Percentiles rank a stretch among this genome's conserved stretches.
Conservation (phyloP, 2,797 vertebrate genomes). For the Amblyraja radiata region DNA sequence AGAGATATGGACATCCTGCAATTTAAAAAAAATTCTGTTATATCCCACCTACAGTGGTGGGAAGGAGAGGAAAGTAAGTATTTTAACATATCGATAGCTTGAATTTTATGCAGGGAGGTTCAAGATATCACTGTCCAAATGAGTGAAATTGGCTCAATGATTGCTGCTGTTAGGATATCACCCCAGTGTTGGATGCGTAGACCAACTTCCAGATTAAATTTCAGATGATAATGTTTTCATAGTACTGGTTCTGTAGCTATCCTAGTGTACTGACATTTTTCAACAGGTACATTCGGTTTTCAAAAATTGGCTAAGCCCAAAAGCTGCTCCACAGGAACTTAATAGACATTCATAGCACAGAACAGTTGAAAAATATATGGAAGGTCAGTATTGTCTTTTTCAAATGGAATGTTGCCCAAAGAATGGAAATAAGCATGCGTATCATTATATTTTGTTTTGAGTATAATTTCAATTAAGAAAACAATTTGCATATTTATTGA, state of each 20-base stretch:
- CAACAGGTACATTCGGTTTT: slow-evolving; percentile 28
- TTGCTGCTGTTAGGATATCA: neutral
- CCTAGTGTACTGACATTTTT: slow-evolving; percentile 12
- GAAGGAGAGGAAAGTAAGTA: neutral
- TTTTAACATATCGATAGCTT: neutral
- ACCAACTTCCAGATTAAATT: neutral
- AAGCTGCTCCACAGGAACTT: slow-evolving; percentile 30
- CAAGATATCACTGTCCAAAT: neutral
- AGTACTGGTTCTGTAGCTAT: slow-evolving; percentile 16
- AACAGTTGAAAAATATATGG: slow-evolving; percentile 32
- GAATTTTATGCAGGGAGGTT: neutral
- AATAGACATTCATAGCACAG: slow-evolving; percentile 14
- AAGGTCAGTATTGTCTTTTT: slow-evolving; percentile 31
- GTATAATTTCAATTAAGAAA: neutral
- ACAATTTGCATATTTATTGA: neutral
- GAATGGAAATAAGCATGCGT: neutral
- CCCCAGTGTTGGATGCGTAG: neutral
- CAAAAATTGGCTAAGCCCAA: slow-evolving; percentile 16
- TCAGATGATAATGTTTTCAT: slow-evolving; percentile 35
- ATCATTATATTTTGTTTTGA: neutral
- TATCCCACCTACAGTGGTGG: neutral
- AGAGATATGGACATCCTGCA: neutral
- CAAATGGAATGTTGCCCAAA: slow-evolving; percentile 1
- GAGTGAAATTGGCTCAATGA: neutral
- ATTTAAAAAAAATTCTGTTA: neutral